These are phyloP conservation scores for Liodrosophila aerea DNA, from an alignment of 2,888 invertebrate species.

Conservation along the genomic window DNA sequence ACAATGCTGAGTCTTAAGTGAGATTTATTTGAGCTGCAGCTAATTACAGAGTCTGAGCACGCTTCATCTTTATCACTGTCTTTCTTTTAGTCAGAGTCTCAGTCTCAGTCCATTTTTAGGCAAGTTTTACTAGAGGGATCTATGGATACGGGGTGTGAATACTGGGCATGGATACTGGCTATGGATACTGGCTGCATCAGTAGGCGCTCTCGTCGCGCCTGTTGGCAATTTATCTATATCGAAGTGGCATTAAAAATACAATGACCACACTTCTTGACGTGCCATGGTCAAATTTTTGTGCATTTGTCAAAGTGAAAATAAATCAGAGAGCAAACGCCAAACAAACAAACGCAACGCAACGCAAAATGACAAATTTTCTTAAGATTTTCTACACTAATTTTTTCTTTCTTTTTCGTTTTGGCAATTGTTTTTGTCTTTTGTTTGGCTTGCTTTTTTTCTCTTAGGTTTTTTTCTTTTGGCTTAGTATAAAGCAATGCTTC, in stretches of 20 bases:
- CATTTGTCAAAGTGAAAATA: slow-evolving; percentile 74
- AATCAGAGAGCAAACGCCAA: slow-evolving; percentile 64
- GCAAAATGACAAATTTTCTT: slow-evolving; percentile 63
- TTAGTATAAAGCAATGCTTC: slow-evolving; percentile 55
- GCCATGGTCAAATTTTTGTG: slow-evolving; percentile 75
- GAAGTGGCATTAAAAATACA: slow-evolving; percentile 70
- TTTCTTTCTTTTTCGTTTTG: slow-evolving; percentile 24
- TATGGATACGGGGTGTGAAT: no score
- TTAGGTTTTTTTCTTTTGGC: slow-evolving; percentile 10
- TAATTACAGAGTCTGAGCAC: no score
- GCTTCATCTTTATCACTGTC: no score
- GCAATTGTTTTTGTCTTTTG: slow-evolving; percentile 37
- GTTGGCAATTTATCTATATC: slow-evolving; percentile 68
- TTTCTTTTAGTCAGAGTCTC: no score
- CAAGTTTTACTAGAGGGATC: no score
- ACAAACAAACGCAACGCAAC: slow-evolving; percentile 61
- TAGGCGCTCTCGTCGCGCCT: no score
- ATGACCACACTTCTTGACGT: slow-evolving; percentile 73
- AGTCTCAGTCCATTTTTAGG: no score
- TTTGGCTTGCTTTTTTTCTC: slow-evolving; percentile 16
- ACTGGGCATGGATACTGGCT: no score
- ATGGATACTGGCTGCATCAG: no score
- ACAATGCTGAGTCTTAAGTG: no score
- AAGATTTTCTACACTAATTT: slow-evolving; percentile 10
- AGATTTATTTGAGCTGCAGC: no score